Conservation (phyloP, 2,797 vertebrate species). For the Scolopax rusticola region DNA sequence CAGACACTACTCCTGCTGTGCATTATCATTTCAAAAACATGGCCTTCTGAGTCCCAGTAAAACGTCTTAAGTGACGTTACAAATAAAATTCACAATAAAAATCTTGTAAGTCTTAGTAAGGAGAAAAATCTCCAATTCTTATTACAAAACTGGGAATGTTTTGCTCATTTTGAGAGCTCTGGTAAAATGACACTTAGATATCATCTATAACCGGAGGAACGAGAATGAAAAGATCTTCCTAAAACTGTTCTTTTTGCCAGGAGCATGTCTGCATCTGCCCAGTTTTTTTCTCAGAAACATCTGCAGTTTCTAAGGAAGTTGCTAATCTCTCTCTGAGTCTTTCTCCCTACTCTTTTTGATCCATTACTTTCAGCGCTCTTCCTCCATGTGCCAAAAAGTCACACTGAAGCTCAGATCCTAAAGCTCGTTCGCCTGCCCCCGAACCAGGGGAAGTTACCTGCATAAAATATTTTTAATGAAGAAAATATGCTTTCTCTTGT, state of each 20-base stretch:
- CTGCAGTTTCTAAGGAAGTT: slow-evolving; percentile 36
- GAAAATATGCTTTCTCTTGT: not conserved
- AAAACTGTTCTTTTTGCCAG: not conserved
- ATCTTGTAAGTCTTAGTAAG: not conserved
- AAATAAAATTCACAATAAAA: not conserved
- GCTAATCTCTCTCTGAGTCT: not conserved
- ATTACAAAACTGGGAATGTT: not conserved
- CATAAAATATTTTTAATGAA: not conserved
- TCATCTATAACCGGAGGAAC: not conserved
- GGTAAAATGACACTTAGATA: not conserved
- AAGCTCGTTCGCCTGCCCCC: not conserved
- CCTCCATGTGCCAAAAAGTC: not conserved
- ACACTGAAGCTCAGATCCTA: not conserved
- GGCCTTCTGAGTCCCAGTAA: not conserved
- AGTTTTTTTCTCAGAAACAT: slow-evolving; percentile 14
- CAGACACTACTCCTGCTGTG: not conserved
- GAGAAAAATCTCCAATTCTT: not conserved
- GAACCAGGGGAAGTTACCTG: not conserved
- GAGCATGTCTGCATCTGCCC: not conserved
- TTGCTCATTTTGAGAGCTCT: not conserved
- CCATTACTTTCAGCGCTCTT: not conserved
- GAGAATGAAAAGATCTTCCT: not conserved
- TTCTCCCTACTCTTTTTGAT: not conserved
- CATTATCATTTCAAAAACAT: not conserved
- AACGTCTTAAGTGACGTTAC: not conserved